Conservation (phyloP, 2,113 vertebrate genomes). For the Corythornis cristatus region DNA sequence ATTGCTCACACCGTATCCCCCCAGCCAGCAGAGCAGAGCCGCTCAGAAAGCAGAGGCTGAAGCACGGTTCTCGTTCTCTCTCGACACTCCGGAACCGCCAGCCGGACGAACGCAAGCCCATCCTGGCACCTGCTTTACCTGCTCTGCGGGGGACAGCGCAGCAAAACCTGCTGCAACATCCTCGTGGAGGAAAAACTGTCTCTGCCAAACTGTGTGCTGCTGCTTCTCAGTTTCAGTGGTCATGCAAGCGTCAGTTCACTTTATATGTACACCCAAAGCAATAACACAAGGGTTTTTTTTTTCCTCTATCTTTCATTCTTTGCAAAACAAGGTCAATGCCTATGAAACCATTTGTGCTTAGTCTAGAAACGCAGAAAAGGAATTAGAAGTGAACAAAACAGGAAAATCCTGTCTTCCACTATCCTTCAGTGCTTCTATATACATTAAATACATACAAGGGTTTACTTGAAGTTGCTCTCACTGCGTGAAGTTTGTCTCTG, state of each 20-base stretch:
- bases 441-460: neutral
- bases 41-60: neutral
- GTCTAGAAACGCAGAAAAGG: neutral
- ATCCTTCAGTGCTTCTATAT: neutral
- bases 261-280: accelerated
- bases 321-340: neutral
- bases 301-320: neutral
- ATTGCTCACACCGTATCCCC: neutral
- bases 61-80: neutral
- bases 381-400: neutral
- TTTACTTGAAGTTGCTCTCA: neutral
- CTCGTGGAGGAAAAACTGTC: accelerated
- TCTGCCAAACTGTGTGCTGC: neutral
- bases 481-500: neutral
- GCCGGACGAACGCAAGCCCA: accelerated
- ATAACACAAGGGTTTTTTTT: accelerated
- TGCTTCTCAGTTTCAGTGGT: neutral
- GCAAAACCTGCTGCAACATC: accelerated
- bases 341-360: neutral
- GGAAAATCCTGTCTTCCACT: neutral
- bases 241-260: accelerated
- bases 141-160: accelerated
- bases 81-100: accelerated
- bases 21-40: neutral
- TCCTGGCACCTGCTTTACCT: neutral